Conservation (phyloP, 1,140 invertebrate genomes). For the Drosophila quadrilineata region DNA sequence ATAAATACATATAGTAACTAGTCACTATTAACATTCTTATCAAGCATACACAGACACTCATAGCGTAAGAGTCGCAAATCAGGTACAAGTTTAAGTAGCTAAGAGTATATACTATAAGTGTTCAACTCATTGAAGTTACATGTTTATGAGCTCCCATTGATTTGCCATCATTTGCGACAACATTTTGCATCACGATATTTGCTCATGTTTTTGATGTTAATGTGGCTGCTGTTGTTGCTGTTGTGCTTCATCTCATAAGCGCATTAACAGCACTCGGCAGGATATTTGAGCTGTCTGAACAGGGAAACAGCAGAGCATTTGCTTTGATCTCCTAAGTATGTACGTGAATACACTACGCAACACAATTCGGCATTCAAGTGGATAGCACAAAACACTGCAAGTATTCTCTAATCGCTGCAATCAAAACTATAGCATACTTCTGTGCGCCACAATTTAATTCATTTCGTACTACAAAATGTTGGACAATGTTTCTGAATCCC, state of each 20-base stretch:
- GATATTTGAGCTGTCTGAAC: neutral
- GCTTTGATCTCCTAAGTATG: too few relatives aligned
- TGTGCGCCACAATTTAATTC: too few relatives aligned
- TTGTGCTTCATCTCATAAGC: slow-evolving; percentile 14
- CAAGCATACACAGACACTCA: neutral
- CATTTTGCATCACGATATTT: neutral
- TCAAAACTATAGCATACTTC: too few relatives aligned
- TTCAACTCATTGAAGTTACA: neutral
- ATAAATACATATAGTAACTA: neutral
- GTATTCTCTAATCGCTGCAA: too few relatives aligned
- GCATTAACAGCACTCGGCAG: slow-evolving; percentile 25
- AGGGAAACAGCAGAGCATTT: slow-evolving; percentile 1
- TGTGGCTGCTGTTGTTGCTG: too few relatives aligned
- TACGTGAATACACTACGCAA: neutral
- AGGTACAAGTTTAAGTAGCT: slow-evolving; percentile 1
- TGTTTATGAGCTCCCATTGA: slow-evolving; percentile 13
- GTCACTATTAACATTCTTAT: neutral
- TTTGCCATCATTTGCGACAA: slow-evolving; percentile 1
- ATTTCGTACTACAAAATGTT: too few relatives aligned
- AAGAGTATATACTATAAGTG: slow-evolving; percentile 3
- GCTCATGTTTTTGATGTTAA: too few relatives aligned
- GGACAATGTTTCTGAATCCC: too few relatives aligned
- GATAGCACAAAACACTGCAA: neutral
- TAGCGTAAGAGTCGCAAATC: neutral
- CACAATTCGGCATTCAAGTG: too few relatives aligned